phyloP scores from a whole-genome alignment of 2,888 invertebrate genomes.

The Microdon myrmicae region DNA sequence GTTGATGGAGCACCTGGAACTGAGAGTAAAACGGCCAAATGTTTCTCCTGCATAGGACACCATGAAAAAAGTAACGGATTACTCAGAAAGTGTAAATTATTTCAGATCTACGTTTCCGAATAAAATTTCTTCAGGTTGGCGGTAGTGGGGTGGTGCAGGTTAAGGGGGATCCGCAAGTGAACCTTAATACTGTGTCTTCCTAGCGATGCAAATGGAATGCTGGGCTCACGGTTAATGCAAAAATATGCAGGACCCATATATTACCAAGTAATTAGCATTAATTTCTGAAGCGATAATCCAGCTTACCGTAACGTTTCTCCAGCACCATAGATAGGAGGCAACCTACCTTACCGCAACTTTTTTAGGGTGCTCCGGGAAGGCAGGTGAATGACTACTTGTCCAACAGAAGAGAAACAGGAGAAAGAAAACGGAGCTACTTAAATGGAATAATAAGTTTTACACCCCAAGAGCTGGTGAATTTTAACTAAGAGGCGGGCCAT shows the following conservation, averaged over 20 bases:
- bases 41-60: conserved; percentile 4
- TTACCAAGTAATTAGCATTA: conserved; percentile 63
- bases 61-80: conserved; percentile 35
- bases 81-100: conserved; percentile 62
- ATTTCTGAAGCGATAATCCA: conserved; percentile 59
- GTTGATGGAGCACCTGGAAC: no score
- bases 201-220: conserved; percentile 12
- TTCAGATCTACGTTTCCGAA: conserved; percentile 63
- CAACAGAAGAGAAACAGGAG: conserved; percentile 1
- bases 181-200: conserved; percentile 10
- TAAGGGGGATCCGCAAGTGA: conserved; percentile 15
- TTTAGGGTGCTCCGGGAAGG: conserved; percentile 22
- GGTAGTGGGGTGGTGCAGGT: background rate
- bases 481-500: conserved; percentile 34
- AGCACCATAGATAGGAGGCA: conserved; percentile 11
- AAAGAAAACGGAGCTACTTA: conserved; percentile 30
- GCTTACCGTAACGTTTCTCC: conserved; percentile 50
- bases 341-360: conserved; percentile 1
- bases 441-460: conserved; percentile 46
- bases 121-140: conserved; percentile 56
- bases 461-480: conserved; percentile 30
- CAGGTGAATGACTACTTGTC: conserved; percentile 16
- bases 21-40: background rate
- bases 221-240: conserved; percentile 52
- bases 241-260: conserved; percentile 57